These are phyloP conservation scores for Pedionomus torquatus DNA, from an alignment of 2,113 vertebrate genomes.

Conservation along the genomic window DNA sequence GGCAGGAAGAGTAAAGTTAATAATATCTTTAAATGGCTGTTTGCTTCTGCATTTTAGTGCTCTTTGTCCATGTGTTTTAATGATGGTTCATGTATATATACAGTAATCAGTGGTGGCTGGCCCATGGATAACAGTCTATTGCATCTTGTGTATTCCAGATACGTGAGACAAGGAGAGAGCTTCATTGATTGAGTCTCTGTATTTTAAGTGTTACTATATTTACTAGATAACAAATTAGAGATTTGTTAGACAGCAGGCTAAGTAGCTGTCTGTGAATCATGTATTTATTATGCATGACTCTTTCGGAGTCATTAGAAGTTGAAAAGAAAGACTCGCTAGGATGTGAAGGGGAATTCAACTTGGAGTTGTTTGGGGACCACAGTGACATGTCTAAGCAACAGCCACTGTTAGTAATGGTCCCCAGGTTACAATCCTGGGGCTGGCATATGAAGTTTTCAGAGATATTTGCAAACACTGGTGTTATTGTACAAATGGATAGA, in stretches of 20 bases:
- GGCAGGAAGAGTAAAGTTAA: not conserved
- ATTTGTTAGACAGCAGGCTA: conserved; percentile 59
- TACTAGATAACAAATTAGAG: conserved; percentile 60
- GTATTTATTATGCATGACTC: conserved; percentile 54
- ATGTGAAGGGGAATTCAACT: not conserved
- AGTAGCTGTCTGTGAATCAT: conserved; percentile 52
- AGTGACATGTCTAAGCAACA: not conserved
- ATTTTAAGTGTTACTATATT: conserved; percentile 72
- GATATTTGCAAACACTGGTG: not conserved
- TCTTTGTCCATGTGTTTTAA: not conserved
- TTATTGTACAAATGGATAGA: not conserved
- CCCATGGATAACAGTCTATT: not conserved
- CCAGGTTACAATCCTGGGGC: not conserved
- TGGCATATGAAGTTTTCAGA: not conserved
- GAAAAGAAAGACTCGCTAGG: not conserved
- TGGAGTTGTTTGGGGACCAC: not conserved
- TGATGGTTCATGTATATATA: not conserved
- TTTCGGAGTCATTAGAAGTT: conserved; percentile 28
- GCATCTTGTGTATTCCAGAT: not conserved
- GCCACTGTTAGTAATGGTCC: not conserved
- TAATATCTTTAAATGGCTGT: not conserved
- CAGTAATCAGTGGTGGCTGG: not conserved
- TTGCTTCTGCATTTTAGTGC: not conserved
- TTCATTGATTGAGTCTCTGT: conserved; percentile 53
- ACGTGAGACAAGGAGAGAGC: not conserved